Evolutionary conservation across 2,888 invertebrate species (phyloP), one percentile per base, ranked within the genome.

Genomic region (Drosophila birchii): DNA sequence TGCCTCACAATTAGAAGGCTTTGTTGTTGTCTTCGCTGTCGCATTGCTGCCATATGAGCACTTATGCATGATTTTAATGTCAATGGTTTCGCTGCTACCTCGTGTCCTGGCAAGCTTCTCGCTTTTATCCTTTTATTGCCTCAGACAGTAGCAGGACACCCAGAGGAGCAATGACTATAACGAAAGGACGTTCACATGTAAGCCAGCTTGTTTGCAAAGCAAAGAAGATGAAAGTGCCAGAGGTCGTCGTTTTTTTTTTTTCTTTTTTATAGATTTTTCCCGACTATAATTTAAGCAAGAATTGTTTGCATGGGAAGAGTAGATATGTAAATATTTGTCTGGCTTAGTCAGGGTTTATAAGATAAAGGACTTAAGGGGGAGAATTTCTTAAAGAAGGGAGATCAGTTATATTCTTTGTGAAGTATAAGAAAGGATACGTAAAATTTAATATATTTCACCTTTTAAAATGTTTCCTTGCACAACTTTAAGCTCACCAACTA

Each of bases 11-110:
- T 86, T 85, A 86, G 76, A 75, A 77, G 69, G 43, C 63, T 51
- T 49, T 76, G 56, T 70, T 57, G 58, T 55, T 72, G 66, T 78
- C 63, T 53, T 53, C 69, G 59, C 71, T 76, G 89, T 84, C 78
- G 74, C 76, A 78, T 79, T 84, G 81, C 85, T 78, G 79, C 80
- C 88, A 81, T 77, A 80, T 80, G 77, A 84, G 80, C 83, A 81
- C 90, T 89, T 89, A 90, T 90, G 81, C 89, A 90, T 90, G 90
- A 90, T 85, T 90, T 90, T 90, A 90, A 90, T 90, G 90, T 89
- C 89, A 89, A 90, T 87, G 90, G 82, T 76, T 86, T 78, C 77
- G 78, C 76, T 74, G 75, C 74, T 73, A 45, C 71, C 49, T 51
- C 26, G 51, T 57, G 58, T 61, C 60, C 53, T 51, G 43, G 44